Base-by-base conservation (phyloP, 2,113 vertebrate genomes). In the Corydoras sp. region DNA sequence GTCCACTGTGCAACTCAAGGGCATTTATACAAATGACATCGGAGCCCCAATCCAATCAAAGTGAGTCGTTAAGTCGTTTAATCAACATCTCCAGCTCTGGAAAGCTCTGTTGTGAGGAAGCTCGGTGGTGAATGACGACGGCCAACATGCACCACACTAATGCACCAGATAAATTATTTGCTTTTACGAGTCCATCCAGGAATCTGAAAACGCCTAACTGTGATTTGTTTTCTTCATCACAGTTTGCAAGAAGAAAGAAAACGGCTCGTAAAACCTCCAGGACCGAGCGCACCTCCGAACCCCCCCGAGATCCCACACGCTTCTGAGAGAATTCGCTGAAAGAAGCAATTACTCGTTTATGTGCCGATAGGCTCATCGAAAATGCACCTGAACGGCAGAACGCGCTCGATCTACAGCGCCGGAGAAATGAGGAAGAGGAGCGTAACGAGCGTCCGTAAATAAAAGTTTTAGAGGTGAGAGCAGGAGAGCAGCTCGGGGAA, bases 181-280 rank as follows among this genome's bases (percentile, higher is more conserved):
- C 58, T 51, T 67, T 67, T 67, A 73, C 48, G 72, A 67, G 31
- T 14, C 48, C 14, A 50, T 68, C 43, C 58, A n/a, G 24, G 67
- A 69, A 69, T 65, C 64, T 74, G 65, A 54, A 74, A 62, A 24
- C 11, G 13, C 10, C 32, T 68, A 62, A 55, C 58, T 6, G 9
- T 68, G 65, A 68, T 74, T 68, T 68, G 50, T 74, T 65, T 53
- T 49, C 70, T 65, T 50, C 62, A 59, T 72, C 62, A 65, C 43
- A 51, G 58, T 56, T 49, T 71, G 13, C 61, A 30, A 11, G 60
- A 63, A 31, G n/a, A 59, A 14, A n/a, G 30, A n/a, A 30, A 55
- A 30, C 59, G 32, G 15, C 48, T 62, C 68, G 30, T 62, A 62
- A 53, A 71, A 53, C 58, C n/a, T n/a, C 9, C 59, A 71, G 58